Evolutionary conservation across 2,888 invertebrate genomes (phyloP), one percentile per base, ranked within the genome.

Genomic region (Mystacides longicornis): DNA sequence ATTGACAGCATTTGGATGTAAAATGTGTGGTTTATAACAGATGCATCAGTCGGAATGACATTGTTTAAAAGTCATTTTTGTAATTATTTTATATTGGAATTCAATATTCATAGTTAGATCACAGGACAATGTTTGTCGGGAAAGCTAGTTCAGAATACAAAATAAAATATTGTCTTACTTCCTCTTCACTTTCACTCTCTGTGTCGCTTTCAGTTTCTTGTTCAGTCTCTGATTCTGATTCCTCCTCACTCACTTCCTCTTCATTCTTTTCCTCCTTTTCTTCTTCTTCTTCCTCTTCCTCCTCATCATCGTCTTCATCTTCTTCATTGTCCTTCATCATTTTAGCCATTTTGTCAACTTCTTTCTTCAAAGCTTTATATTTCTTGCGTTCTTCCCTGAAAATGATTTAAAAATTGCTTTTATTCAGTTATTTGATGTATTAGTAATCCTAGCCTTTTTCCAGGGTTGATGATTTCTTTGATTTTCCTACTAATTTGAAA

Each of bases 311-410:
- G 2, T 82, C 84, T 3, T 83, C 83, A 0, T 83, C 83, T 1
- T 86, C 87, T 4, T 85, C 86, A 1, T 85, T 83, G 64, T 89
- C 88, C 64, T 87, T 90, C 86, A 93, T 86, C 66, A 91, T 79
- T 16, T 86, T 86, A 0, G 91, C 91, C 91, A 93, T 93, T 73
- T 92, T 92, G 66, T 91, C 89, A 9, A 91, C 91, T 73, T 93
- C 92, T 62, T 89, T 89, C 68, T 92, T 89, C 43, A 93, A 71
- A 63, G 83, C 82, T 67, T 87, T 89, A 71, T 86, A 90, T 71
- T 89, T 89, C 65, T 85, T 85, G 66, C 87, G 89, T 65, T 90
- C 92, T 42, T 87, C 86, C 64, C 83, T 83, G 65, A 50, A 56
- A 57, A 18, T 49, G 14, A n/a, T n/a, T n/a, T 31, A 31, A 7